A percentile compares a stretch with the other conserved stretches of the same genome.
These are phyloP conservation scores for Micronycteris hirsuta DNA, from an alignment of 2,113 vertebrate genomes.

Conservation along the genomic window DNA sequence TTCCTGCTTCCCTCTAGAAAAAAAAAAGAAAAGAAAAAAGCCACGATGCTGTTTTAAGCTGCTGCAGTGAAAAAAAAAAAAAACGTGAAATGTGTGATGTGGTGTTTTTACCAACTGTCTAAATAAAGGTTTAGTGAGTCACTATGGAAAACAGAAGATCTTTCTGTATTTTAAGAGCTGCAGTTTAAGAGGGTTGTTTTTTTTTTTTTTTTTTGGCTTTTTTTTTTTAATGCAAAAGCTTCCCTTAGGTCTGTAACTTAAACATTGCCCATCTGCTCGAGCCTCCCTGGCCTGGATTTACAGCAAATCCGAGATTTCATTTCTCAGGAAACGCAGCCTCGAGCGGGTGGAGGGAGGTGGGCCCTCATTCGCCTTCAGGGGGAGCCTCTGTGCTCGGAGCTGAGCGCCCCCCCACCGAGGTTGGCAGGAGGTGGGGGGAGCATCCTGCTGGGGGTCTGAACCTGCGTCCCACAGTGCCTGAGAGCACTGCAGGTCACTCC, in stretches of 20 bases:
- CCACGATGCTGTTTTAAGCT: slow-evolving; percentile 58
- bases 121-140: slow-evolving; percentile 87
- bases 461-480: background rate
- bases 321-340: slow-evolving; percentile 51
- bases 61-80: slow-evolving; percentile 64
- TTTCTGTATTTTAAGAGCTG: slow-evolving; percentile 83
- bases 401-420: no score
- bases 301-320: slow-evolving; percentile 75
- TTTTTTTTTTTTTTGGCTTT: slow-evolving; percentile 44
- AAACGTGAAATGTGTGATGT: slow-evolving; percentile 80
- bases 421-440: no score
- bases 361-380: background rate
- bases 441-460: background rate
- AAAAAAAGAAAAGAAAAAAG: slow-evolving; percentile 52
- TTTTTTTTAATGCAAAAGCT: slow-evolving; percentile 76
- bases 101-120: slow-evolving; percentile 85
- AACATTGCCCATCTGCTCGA: slow-evolving; percentile 80
- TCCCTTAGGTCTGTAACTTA: slow-evolving; percentile 82
- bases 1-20: slow-evolving; percentile 68
- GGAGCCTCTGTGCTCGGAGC: background rate
- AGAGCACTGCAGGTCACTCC: accelerated
- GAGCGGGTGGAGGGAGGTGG: background rate
- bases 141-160: slow-evolving; percentile 83
- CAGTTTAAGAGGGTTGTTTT: slow-evolving; percentile 70
- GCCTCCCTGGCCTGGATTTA: slow-evolving; percentile 75